Evolutionary conservation across 1,140 invertebrate species (phyloP).

Genomic region (Lasioglossum baleicum): DNA sequence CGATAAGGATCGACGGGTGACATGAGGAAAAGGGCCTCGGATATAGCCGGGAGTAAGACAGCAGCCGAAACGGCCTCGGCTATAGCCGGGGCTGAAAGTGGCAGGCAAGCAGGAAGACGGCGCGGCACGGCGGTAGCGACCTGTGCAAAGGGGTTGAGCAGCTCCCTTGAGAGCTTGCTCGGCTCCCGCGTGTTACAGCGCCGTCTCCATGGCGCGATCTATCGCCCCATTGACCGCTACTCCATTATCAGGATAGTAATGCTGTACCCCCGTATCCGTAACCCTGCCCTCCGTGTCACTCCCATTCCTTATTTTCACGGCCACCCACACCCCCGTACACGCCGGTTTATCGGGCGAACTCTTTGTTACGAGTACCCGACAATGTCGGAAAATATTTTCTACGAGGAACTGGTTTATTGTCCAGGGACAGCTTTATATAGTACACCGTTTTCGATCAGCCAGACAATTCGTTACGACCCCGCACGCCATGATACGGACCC

Average conservation of each 20-base stretch:
- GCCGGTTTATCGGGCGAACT: conserved; percentile 46
- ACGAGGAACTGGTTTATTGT: neutral
- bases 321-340: neutral
- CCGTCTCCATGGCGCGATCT: conserved; percentile 68
- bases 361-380: conserved; percentile 38
- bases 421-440: neutral
- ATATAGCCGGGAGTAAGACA: conserved; percentile 41
- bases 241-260: conserved; percentile 75
- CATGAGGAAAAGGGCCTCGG: conserved; percentile 13
- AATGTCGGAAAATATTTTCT: neutral
- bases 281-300: conserved; percentile 54
- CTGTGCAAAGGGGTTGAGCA: conserved; percentile 46
- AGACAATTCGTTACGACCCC: neutral
- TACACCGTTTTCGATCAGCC: neutral
- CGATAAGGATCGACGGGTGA: conserved; percentile 53
- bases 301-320: conserved; percentile 15
- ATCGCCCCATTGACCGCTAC: conserved; percentile 73
- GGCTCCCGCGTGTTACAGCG: conserved; percentile 59
- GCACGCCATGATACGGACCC: too few species aligned
- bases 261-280: conserved; percentile 58
- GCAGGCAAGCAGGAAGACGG: conserved; percentile 20
- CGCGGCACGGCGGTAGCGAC: too few species aligned
- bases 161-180: conserved; percentile 60
- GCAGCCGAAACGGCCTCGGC: conserved; percentile 38
- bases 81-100: conserved; percentile 52